These are phyloP conservation scores for Dicrostonyx torquatus DNA, from an alignment of 2,797 vertebrate species.

Conservation along the genomic window DNA sequence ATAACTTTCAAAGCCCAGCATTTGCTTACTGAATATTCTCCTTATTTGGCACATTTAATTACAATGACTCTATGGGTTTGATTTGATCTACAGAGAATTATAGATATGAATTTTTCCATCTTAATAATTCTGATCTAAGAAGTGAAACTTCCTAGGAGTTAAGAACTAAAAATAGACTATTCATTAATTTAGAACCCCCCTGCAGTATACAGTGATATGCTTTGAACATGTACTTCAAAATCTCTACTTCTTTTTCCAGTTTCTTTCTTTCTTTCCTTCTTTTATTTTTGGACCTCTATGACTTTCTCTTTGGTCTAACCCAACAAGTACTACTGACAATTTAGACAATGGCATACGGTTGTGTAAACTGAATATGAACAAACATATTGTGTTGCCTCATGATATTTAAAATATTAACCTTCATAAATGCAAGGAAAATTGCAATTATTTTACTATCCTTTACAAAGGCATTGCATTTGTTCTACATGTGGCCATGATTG, in stretches of 20 bases:
- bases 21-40: conserved; percentile 36
- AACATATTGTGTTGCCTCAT: background rate
- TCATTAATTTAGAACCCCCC: conserved; percentile 23
- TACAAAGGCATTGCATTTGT: conserved; percentile 25
- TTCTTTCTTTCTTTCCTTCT: background rate
- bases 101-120: conserved; percentile 18
- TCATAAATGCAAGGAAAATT: conserved; percentile 43
- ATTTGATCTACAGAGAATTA: background rate
- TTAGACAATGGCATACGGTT: conserved; percentile 39
- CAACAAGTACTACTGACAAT: conserved; percentile 15
- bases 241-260: background rate
- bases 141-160: conserved; percentile 38
- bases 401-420: conserved; percentile 47
- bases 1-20: background rate
- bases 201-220: background rate
- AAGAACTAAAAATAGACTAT: background rate
- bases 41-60: conserved; percentile 1
- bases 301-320: background rate
- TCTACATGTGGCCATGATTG: background rate
- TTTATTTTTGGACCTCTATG: background rate
- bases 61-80: background rate
- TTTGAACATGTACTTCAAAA: conserved; percentile 34
- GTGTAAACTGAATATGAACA: conserved; percentile 23
- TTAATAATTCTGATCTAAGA: conserved; percentile 46
- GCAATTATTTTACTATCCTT: conserved; percentile 34